Conservation (phyloP, 1,140 invertebrate genomes). For the Hyposmocoma kahamanoa region DNA sequence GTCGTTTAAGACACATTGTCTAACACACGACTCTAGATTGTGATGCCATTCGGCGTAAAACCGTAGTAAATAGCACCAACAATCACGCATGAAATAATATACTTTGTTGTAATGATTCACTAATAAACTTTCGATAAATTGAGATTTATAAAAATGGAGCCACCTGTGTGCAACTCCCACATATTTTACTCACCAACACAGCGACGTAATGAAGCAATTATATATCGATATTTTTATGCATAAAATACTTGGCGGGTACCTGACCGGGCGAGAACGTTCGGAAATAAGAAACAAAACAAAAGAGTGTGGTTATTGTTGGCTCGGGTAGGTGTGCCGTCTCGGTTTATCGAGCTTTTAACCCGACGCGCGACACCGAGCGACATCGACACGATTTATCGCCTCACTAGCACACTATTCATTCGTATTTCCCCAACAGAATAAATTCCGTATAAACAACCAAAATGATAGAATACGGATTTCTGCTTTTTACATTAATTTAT, state of each 20-base stretch:
- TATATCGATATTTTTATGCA: conserved; percentile 74
- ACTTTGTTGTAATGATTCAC: too few species aligned
- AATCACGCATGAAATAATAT: too few species aligned
- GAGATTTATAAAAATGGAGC: conserved; percentile 23
- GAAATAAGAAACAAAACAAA: conserved; percentile 72
- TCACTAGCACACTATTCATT: conserved; percentile 68
- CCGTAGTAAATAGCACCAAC: too few species aligned
- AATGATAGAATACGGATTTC: conserved; percentile 45
- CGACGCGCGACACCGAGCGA: conserved; percentile 66
- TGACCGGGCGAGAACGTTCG: conserved; percentile 45
- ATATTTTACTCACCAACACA: conserved; percentile 72
- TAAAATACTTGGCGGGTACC: conserved; percentile 70
- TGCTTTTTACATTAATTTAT: too few species aligned
- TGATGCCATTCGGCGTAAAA: too few species aligned
- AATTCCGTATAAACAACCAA: conserved; percentile 49
- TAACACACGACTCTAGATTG: too few species aligned
- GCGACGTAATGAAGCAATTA: conserved; percentile 73
- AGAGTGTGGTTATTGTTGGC: conserved; percentile 63
- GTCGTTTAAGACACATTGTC: too few species aligned
- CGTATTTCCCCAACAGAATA: conserved; percentile 60
- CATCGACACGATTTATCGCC: conserved; percentile 68
- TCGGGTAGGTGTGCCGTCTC: conserved; percentile 62
- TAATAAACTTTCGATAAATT: too few species aligned
- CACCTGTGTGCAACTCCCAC: conserved; percentile 66
- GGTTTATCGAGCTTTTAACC: conserved; percentile 73